phyloP scores from a whole-genome alignment of 2,888 invertebrate genomes.

The Hetaerina titia region DNA sequence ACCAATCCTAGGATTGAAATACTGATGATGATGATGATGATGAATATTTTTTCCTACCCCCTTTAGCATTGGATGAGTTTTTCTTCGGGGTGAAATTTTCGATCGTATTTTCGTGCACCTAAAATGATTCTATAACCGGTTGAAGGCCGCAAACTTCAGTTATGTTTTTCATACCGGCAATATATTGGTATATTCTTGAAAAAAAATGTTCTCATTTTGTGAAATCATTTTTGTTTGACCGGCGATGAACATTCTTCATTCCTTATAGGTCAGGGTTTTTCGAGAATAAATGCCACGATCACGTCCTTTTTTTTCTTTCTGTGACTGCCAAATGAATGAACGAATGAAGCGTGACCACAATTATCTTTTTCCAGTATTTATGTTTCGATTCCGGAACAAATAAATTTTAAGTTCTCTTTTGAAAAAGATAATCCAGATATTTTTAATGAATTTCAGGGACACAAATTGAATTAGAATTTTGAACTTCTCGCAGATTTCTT shows the following conservation, averaged over 20 bases:
- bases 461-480: no score
- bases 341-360: neutral
- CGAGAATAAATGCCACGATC: neutral
- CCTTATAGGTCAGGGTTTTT: neutral
- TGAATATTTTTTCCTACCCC: constrained; percentile 14
- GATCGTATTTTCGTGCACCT: neutral
- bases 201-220: neutral
- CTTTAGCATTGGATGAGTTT: neutral
- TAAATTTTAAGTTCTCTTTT: no score
- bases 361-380: neutral
- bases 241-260: neutral
- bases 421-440: no score
- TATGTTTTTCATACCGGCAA: no score
- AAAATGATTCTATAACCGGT: neutral
- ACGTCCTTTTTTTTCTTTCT: neutral
- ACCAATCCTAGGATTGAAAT: no score
- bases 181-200: neutral
- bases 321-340: neutral
- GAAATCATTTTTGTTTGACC: neutral
- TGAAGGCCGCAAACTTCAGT: no score
- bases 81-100: neutral
- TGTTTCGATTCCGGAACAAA: no score
- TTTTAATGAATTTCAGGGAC: no score
- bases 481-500: no score
- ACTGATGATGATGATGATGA: no score